A percentile compares a stretch with the other conserved stretches of the same genome.
Conservation (phyloP, 1,140 invertebrate species). For the Hermatobates lingyangjiaoensis region DNA sequence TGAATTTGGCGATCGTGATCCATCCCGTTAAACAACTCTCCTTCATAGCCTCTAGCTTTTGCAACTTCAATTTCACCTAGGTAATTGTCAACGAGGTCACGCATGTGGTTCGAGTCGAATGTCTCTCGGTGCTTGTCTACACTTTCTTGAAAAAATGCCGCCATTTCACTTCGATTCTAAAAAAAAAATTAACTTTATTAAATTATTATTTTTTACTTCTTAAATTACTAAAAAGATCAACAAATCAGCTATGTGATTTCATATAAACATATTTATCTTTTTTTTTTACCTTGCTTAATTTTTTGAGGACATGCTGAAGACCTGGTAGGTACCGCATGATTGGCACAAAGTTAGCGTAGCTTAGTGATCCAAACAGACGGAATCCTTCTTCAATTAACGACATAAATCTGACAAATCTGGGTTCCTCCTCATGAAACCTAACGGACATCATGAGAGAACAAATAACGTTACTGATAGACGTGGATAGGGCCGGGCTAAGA, state of each 20-base stretch:
- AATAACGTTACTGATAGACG: constrained; percentile 77
- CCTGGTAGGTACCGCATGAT: constrained; percentile 51
- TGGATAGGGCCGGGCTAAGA: constrained; percentile 48
- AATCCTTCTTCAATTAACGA: constrained; percentile 74
- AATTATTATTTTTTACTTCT: constrained; percentile 1
- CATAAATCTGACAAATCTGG: constrained; percentile 57
- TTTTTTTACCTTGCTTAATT: constrained; percentile 37
- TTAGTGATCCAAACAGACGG: constrained; percentile 50
- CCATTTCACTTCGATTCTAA: constrained; percentile 64
- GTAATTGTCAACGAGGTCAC: constrained; percentile 76
- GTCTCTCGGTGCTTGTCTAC: constrained; percentile 57
- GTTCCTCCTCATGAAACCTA: constrained; percentile 56
- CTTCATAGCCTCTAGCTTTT: constrained; percentile 45
- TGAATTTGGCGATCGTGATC: constrained; percentile 69
- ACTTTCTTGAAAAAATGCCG: constrained; percentile 59
- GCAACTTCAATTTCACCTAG: constrained; percentile 65
- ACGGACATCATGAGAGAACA: constrained; percentile 78
- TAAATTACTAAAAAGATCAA: background rate
- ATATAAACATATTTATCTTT: background rate
- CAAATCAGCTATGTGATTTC: background rate
- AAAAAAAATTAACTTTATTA: constrained; percentile 10
- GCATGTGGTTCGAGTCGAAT: constrained; percentile 50
- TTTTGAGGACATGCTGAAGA: constrained; percentile 44
- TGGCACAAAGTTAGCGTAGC: constrained; percentile 45
- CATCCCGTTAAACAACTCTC: constrained; percentile 57